Base-by-base conservation (phyloP, 2,888 invertebrate species). In the Chrysina gloriosa region DNA sequence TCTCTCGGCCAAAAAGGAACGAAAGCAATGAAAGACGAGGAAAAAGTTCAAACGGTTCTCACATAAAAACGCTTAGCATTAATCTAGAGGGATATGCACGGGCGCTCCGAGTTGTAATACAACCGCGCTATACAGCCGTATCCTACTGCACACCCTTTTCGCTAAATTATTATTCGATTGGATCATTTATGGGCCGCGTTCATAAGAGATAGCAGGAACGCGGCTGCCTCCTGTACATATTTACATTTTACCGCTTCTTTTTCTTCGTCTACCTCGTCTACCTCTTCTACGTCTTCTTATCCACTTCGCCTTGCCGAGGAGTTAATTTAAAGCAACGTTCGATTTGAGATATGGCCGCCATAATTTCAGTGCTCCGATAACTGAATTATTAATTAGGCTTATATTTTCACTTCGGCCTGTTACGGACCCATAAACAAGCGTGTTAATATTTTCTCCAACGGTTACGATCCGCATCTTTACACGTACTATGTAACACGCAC, bases 111-210 rank as follows among this genome's bases (percentile, higher is more conserved):
- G n/a, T n/a, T n/a, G n/a, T n/a, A n/a, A n/a, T n/a, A n/a, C n/a
- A n/a, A n/a, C n/a, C n/a, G n/a, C n/a, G n/a, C n/a, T n/a, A n/a
- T n/a, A n/a, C n/a, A n/a, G n/a, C n/a, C n/a, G n/a, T n/a, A n/a
- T n/a, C n/a, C n/a, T n/a, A n/a, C n/a, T n/a, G n/a, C n/a, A n/a
- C n/a, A n/a, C n/a, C n/a, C n/a, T n/a, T n/a, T 27, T 52, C 45
- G 25, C 34, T 63, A 70, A 70, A 71, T 70, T 70, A 71, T 70
- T 70, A 67, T 54, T 36, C 70, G 67, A 64, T 70, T 67, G 69
- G 69, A 69, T 67, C 70, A 67, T 71, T 71, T 70, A 71, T n/a
- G n/a, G n/a, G n/a, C 67, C 65, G 71, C 63, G 71, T 65, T 70
- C 68, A 71, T 70, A 69, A 48, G 34, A 63, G 70, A 71, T 67